These are phyloP conservation scores for Mesocricetus auratus DNA, from an alignment of 2,113 vertebrate genomes.

Conservation along the genomic window DNA sequence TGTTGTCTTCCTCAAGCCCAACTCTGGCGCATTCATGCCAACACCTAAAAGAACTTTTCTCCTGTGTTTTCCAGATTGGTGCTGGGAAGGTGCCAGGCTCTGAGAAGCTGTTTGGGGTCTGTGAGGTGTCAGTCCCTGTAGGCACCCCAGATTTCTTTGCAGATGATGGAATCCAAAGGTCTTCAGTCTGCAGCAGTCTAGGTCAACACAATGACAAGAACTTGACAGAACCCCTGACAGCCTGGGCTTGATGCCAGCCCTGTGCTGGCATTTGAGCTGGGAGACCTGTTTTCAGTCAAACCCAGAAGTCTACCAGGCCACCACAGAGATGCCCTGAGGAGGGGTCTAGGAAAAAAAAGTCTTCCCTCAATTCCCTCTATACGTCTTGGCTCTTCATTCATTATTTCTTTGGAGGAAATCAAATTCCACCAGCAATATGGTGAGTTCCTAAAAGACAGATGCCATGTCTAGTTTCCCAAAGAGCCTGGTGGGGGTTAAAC, in stretches of 20 bases:
- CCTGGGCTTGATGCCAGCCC: slow-evolving; percentile 73
- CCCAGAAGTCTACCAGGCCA: slow-evolving; percentile 58
- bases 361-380: neutral
- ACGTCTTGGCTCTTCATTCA: neutral
- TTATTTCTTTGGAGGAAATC: slow-evolving; percentile 16
- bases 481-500: neutral
- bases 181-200: slow-evolving; percentile 59
- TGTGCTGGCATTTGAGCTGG: slow-evolving; percentile 41
- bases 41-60: slow-evolving; percentile 57
- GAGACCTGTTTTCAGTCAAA: slow-evolving; percentile 75
- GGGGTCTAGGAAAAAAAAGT: neutral
- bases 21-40: slow-evolving; percentile 51
- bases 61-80: slow-evolving; percentile 66
- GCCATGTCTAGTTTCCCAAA: neutral
- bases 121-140: slow-evolving; percentile 56
- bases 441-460: slow-evolving; percentile 53
- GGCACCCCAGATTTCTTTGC: slow-evolving; percentile 51
- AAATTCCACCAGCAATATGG: slow-evolving; percentile 37
- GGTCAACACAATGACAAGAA: slow-evolving; percentile 72
- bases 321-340: slow-evolving; percentile 2
- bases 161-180: slow-evolving; percentile 69
- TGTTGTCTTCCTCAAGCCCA: slow-evolving; percentile 41
- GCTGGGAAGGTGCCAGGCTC: slow-evolving; percentile 75
- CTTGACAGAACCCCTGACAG: slow-evolving; percentile 73
- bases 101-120: slow-evolving; percentile 55